Evolutionary conservation across 2,888 invertebrate genomes (phyloP), one percentile per base, ranked within the genome.

Genomic region (Crepidodera aurea): DNA sequence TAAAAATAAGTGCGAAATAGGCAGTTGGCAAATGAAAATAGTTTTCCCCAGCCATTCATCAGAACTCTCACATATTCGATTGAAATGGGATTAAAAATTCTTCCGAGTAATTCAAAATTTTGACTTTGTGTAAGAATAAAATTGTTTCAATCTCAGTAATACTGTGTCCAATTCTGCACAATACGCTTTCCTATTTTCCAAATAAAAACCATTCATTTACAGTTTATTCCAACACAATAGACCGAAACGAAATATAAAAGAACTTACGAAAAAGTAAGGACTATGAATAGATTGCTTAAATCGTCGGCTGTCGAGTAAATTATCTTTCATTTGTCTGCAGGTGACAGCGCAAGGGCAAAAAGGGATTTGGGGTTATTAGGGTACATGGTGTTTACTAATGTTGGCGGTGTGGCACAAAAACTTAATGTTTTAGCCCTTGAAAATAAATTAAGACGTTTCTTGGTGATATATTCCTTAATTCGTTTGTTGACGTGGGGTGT

Each of bases 261-360:
- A 34, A 34, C 8, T 34, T 13, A 34, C 2, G 12, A 34, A 34
- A 34, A 34, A n/a, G 1, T 12, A 13, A 34, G 12, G 34, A 13
- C 22, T 13, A 51, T 51, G 51, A 51, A 51, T 51, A 51, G 39
- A 37, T 51, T 37, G 51, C 39, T 15, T 51, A 19, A n/a, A 51
- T 37, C 19, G 12, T 8, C 8, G 10, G 10, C 19, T 25, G 34
- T 19, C 19, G n/a, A 51, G 44, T 13, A 55, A 42, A 55, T 55
- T 55, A 55, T 55, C 44, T 55, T 55, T 55, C 55, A 55, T 55
- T 55, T 55, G 55, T 55, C 55, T 55, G 55, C 12, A 55, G 44
- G 55, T 55, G 55, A 55, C 55, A 44, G 44, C 18, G n/a, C 10
- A 10, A 12, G 18, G 16, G 32, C 12, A 55, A 55, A 55, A 55